Conservation (phyloP, 2,797 vertebrate genomes). For the Salmo trutta region DNA sequence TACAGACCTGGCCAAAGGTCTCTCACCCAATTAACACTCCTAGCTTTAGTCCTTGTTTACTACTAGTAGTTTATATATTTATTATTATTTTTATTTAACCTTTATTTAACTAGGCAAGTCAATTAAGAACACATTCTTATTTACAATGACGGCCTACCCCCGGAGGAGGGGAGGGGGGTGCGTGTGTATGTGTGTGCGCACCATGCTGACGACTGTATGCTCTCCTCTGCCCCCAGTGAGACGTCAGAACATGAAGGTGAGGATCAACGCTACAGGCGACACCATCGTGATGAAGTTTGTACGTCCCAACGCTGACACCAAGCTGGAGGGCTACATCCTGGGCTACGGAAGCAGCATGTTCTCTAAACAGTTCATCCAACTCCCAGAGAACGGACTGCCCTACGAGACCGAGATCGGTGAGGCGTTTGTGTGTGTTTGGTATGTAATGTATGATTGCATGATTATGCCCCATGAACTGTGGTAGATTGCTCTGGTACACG, state of each 20-base stretch:
- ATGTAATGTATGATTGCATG: neutral
- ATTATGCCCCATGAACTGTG: too few species aligned
- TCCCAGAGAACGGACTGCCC: constrained; percentile 85
- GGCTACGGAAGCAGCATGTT: constrained; percentile 92
- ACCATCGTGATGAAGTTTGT: constrained; percentile 90
- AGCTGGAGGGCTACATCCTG: constrained; percentile 91
- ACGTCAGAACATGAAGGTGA: constrained; percentile 88
- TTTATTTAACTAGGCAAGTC: too few species aligned
- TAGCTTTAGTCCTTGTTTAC: neutral
- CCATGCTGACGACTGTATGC: neutral
- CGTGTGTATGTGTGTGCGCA: too few species aligned
- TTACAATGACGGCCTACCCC: too few species aligned
- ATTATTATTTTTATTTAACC: too few species aligned
- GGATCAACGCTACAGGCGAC: constrained; percentile 90
- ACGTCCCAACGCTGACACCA: constrained; percentile 79
- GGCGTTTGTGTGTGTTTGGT: constrained; percentile 27
- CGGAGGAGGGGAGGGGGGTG: too few species aligned
- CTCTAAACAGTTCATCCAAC: constrained; percentile 90
- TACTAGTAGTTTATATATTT: neutral
- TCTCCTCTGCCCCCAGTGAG: constrained; percentile 74
- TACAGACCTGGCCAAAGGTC: neutral
- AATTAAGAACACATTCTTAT: too few species aligned
- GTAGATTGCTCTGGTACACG: neutral
- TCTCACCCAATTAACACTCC: neutral
- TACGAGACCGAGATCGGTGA: constrained; percentile 90